These are phyloP conservation scores for Grapholita molesta DNA, from an alignment of 1,140 invertebrate species.

Conservation along the genomic window DNA sequence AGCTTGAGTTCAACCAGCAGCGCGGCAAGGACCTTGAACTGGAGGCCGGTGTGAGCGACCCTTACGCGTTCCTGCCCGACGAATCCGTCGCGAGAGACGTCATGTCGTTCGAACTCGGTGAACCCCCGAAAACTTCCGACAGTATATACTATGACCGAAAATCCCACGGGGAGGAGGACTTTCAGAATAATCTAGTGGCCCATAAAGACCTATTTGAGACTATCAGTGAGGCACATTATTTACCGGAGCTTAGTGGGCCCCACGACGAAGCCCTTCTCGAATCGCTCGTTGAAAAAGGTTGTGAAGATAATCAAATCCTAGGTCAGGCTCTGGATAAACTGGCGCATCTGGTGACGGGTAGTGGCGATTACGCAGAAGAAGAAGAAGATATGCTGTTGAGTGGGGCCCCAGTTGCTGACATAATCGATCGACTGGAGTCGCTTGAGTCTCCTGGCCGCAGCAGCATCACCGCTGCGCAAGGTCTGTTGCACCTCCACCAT, in stretches of 20 bases:
- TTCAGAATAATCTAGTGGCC: constrained; percentile 51
- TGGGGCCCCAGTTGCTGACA: constrained; percentile 77
- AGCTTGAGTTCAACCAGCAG: constrained; percentile 78
- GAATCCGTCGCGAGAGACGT: constrained; percentile 67
- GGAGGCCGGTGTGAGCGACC: constrained; percentile 65
- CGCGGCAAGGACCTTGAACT: constrained; percentile 69
- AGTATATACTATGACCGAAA: constrained; percentile 66
- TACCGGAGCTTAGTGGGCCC: constrained; percentile 76
- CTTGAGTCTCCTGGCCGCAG: constrained; percentile 69
- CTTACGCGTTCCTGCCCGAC: constrained; percentile 58
- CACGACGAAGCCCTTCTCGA: constrained; percentile 79
- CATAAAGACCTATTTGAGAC: constrained; percentile 75
- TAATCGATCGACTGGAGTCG: constrained; percentile 78
- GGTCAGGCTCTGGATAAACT: constrained; percentile 72
- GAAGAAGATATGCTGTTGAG: constrained; percentile 79
- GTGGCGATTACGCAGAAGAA: constrained; percentile 78
- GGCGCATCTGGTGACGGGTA: constrained; percentile 61
- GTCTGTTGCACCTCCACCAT: constrained; percentile 66
- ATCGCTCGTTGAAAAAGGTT: constrained; percentile 79
- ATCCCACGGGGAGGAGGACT: constrained; percentile 46
- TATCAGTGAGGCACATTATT: constrained; percentile 72
- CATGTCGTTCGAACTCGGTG: constrained; percentile 68
- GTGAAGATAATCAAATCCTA: constrained; percentile 78
- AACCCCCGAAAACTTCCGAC: constrained; percentile 46
- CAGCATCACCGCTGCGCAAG: constrained; percentile 69